Percentiles rank a stretch among this genome's conserved stretches.
Conservation (phyloP, 2,797 vertebrate genomes). For the Onychomys leucogaster region DNA sequence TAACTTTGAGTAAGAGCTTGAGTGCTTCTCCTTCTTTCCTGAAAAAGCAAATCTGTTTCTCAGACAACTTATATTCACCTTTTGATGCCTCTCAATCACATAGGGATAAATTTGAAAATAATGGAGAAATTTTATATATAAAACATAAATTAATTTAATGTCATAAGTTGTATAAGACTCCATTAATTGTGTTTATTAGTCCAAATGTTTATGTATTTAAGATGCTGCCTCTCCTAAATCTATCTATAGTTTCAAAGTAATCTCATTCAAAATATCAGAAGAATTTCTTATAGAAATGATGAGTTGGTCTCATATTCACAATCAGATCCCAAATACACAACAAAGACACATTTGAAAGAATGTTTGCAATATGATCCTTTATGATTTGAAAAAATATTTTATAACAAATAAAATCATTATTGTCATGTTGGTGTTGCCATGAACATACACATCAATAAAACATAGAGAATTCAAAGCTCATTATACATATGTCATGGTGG, state of each 20-base stretch:
- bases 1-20: background rate
- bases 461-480: background rate
- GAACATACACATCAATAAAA: background rate
- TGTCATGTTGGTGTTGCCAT: background rate
- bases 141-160: background rate
- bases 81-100: background rate
- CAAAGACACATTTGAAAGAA: background rate
- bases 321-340: background rate
- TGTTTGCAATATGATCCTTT: background rate
- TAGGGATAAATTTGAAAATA: background rate
- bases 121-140: background rate
- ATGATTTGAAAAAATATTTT: background rate
- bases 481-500: background rate
- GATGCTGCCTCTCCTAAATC: background rate
- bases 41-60: background rate
- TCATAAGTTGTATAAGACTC: background rate
- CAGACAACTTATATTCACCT: constrained; percentile 24
- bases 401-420: background rate
- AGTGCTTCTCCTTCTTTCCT: background rate
- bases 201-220: background rate
- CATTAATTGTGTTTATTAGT: background rate
- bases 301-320: background rate
- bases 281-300: background rate
- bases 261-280: constrained; percentile 9
- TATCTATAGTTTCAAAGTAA: background rate